Base-by-base conservation (phyloP, 2,113 vertebrate species). In the Prionailurus viverrinus region DNA sequence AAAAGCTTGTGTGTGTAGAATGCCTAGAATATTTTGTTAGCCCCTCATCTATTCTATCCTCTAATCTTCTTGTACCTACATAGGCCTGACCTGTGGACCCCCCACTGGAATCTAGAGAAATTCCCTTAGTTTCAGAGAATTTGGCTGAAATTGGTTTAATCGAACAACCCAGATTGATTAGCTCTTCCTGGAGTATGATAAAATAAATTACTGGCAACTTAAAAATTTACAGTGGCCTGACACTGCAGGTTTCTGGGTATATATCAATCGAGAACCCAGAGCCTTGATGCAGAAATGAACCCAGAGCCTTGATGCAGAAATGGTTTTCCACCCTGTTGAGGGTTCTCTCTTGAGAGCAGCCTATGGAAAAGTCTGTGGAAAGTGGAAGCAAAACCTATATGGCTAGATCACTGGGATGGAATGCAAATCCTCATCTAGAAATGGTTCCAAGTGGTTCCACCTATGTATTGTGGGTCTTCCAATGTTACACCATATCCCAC, bases 351-450 rank as follows among this genome's bases (percentile, higher is more conserved):
- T 82, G 55, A 90, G 88, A 97, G 69, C 2, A 45, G 9, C 23
- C 41, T 76, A 92, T 48, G 21, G 23, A 45, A 94, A 85, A 66
- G 12, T 71, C 39, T 89, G 29, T 82, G 21, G 41, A 82, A 94
- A 74, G 33, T 87, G 36, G 8, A 94, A 86, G 16, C 69, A 83
- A 89, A 95, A 29, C 53, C 27, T 33, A 4, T 51, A 53, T 81
- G 74, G 29, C 15, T 61, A 33, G 4, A 58, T 93, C 8, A 71
- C 21, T 39, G 9, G 6, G 0, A 87, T 58, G 7, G 33, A 74
- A 83, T 88, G 41, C 51, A 33, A 89, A 89, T 85, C 97, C 4
- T 87, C 29, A 88, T 63, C 23, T n/a, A 63, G 55, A 94, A 89
- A 80, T 65, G 4, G 23, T 5, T 88, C 27, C 29, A 83, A 58